These are phyloP conservation scores for Embidobia sp. DNA, from an alignment of 2,888 invertebrate species.

Conservation along the genomic window DNA sequence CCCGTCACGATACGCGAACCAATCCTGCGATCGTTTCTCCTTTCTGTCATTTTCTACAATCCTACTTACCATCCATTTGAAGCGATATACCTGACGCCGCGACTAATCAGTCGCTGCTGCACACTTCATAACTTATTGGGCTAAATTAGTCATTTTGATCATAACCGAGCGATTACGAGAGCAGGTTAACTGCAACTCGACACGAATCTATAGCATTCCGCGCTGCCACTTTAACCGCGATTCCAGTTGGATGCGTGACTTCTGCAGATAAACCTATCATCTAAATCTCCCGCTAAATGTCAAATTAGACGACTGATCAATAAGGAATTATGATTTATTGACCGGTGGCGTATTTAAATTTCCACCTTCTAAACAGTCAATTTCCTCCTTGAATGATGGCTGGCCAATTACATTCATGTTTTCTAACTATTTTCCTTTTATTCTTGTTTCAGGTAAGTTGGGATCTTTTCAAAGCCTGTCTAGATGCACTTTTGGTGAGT, in stretches of 20 bases:
- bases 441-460: constrained; percentile 37
- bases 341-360: constrained; percentile 10
- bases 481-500: constrained; percentile 4
- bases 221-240: neutral
- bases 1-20: constrained; percentile 33
- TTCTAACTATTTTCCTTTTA: neutral
- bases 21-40: constrained; percentile 23
- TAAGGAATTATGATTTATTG: constrained; percentile 35
- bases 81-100: neutral
- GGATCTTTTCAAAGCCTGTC: constrained; percentile 20
- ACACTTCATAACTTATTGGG: constrained; percentile 7
- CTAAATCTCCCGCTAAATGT: constrained; percentile 20
- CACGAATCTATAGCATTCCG: constrained; percentile 3
- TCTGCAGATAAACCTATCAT: constrained; percentile 22
- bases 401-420: constrained; percentile 8
- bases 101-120: constrained; percentile 14
- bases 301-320: constrained; percentile 15
- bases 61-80: neutral
- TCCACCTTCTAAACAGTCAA: neutral
- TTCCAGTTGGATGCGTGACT: constrained; percentile 19
- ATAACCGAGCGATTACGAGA: constrained; percentile 16
- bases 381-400: constrained; percentile 7
- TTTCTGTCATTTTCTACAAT: neutral
- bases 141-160: constrained; percentile 23
- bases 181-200: too few species aligned